Conservation (phyloP, 2,797 vertebrate species). For the Diplodus puntazzo region DNA sequence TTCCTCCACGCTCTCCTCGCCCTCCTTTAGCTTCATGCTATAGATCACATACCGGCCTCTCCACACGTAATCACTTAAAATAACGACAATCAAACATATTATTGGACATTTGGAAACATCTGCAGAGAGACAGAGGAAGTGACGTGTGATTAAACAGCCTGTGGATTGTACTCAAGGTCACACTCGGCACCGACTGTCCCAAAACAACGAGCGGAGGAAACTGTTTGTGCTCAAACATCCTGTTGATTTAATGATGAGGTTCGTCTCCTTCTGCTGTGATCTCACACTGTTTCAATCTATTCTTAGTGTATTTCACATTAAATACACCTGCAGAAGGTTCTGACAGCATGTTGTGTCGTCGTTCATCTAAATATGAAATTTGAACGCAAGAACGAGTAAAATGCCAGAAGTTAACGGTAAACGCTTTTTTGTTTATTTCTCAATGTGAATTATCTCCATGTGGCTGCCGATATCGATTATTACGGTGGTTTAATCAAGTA, state of each 20-base stretch:
- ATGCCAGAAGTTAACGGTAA: too few relatives aligned
- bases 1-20: constrained; percentile 44
- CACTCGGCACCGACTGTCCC: constrained; percentile 8
- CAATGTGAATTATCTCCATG: too few relatives aligned
- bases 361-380: too few relatives aligned
- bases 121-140: constrained; percentile 1
- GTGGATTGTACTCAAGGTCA: constrained; percentile 24
- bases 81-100: not conserved
- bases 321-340: not conserved
- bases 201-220: constrained; percentile 31
- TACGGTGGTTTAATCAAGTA: too few relatives aligned
- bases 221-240: constrained; percentile 1
- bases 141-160: not conserved
- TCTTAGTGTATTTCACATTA: not conserved
- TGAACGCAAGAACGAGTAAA: too few relatives aligned
- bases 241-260: constrained; percentile 10
- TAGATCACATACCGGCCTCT: not conserved
- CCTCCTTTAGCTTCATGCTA: constrained; percentile 28
- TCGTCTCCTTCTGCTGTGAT: not conserved
- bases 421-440: too few relatives aligned
- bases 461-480: too few relatives aligned
- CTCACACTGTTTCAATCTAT: not conserved
- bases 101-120: not conserved
- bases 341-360: not conserved
- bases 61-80: not conserved